Evolutionary conservation across 2,888 invertebrate species (phyloP).

Genomic region (Oscheius myriophilus): DNA sequence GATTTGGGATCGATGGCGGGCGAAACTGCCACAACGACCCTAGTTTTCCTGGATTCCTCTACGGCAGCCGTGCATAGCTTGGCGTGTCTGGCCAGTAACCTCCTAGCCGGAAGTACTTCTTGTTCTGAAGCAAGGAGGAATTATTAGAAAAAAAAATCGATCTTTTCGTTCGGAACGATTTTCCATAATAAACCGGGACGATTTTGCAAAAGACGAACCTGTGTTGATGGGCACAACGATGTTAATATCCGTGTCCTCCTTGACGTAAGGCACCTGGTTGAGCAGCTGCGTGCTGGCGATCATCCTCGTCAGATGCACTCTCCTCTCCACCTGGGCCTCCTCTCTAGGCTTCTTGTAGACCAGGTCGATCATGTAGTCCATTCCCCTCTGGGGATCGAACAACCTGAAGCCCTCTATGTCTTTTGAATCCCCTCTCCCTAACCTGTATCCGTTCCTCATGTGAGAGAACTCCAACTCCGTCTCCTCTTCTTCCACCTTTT

Average conservation of each 20-base stretch:
- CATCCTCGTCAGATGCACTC: constrained; percentile 84
- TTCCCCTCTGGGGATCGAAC: constrained; percentile 85
- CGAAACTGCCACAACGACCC: constrained; percentile 62
- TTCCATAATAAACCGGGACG: too few relatives aligned
- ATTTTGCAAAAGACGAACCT: constrained; percentile 30
- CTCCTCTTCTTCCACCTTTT: constrained; percentile 45
- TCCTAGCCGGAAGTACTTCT: constrained; percentile 74
- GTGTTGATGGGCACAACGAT: constrained; percentile 79
- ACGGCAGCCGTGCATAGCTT: constrained; percentile 78
- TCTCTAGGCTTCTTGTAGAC: constrained; percentile 49
- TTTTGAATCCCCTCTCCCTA: not conserved
- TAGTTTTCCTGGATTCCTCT: constrained; percentile 58
- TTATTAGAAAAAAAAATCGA: constrained; percentile 7
- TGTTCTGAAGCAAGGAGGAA: constrained; percentile 11
- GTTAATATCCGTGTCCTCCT: constrained; percentile 86
- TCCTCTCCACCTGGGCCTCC: constrained; percentile 37
- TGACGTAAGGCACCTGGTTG: constrained; percentile 87
- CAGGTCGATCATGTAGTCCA: constrained; percentile 84
- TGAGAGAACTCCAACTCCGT: constrained; percentile 61
- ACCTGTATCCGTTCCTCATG: constrained; percentile 62
- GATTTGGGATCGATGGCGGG: constrained; percentile 53
- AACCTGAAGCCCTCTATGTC: constrained; percentile 66
- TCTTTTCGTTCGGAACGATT: too few relatives aligned
- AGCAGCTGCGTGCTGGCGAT: constrained; percentile 88
- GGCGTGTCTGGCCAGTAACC: constrained; percentile 82